Percentiles rank a stretch among this genome's conserved stretches.
These are phyloP conservation scores for Trogon surrucura DNA, from an alignment of 2,113 vertebrate genomes.

Conservation along the genomic window DNA sequence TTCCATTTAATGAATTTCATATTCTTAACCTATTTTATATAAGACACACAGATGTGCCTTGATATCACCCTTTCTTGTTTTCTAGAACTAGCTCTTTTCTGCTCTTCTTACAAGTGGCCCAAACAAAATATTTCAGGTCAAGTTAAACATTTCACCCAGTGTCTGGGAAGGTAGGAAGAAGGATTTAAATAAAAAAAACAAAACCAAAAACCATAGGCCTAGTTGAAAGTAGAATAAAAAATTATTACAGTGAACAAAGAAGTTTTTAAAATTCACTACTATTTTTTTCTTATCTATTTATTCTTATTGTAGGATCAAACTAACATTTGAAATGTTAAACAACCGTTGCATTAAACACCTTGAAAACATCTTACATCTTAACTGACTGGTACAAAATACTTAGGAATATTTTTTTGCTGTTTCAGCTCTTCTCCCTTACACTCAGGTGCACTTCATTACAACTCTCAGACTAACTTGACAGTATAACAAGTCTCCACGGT, in stretches of 20 bases:
- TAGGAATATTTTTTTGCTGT: neutral
- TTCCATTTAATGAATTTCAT: neutral
- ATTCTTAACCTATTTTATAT: neutral
- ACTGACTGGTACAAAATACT: neutral
- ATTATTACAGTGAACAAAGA: neutral
- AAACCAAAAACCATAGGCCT: neutral
- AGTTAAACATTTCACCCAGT: neutral
- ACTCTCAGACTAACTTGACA: neutral
- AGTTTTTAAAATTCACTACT: neutral
- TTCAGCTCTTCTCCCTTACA: neutral
- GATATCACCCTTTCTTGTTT: neutral
- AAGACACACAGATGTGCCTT: neutral
- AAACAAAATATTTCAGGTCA: neutral
- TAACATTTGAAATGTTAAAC: neutral
- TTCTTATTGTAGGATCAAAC: neutral
- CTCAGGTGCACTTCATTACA: neutral
- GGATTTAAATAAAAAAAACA: neutral
- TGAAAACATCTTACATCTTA: neutral
- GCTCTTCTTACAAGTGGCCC: neutral
- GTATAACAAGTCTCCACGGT: neutral
- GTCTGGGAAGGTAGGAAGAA: neutral
- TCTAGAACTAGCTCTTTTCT: neutral
- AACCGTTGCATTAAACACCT: neutral
- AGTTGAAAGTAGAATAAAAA: neutral
- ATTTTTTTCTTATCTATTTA: neutral